Conservation (phyloP, 2,797 vertebrate species). For the Pseudochaenichthys georgianus region DNA sequence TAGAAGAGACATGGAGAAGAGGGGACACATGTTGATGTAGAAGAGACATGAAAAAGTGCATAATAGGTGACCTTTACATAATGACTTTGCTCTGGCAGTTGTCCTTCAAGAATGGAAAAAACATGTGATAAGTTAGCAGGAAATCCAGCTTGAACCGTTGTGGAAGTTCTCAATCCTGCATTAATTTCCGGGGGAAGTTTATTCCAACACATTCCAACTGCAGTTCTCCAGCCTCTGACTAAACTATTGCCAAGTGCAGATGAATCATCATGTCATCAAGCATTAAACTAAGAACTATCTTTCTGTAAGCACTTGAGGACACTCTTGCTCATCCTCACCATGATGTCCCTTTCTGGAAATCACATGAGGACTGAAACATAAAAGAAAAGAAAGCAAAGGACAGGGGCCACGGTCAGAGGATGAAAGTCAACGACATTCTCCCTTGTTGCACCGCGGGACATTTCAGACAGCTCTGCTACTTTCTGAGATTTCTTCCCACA, state of each 20-base stretch:
- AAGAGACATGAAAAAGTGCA: too few species aligned
- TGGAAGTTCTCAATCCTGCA: slow-evolving; percentile 42
- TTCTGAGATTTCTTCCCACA: neutral
- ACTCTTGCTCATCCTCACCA: slow-evolving; percentile 1
- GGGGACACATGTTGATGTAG: too few species aligned
- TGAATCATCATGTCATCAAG: slow-evolving; percentile 22
- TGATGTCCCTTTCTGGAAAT: slow-evolving; percentile 15
- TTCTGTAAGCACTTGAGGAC: slow-evolving; percentile 5
- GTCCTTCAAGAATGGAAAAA: slow-evolving; percentile 25
- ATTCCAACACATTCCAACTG: slow-evolving; percentile 18
- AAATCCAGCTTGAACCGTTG: slow-evolving; percentile 45
- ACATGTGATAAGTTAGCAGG: slow-evolving; percentile 40
- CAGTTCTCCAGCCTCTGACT: too few species aligned
- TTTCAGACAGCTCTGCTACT: slow-evolving; percentile 22
- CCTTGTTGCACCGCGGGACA: slow-evolving; percentile 30
- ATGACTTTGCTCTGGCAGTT: slow-evolving; percentile 30
- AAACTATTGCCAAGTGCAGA: neutral
- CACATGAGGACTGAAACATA: slow-evolving; percentile 20
- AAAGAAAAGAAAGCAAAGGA: slow-evolving; percentile 32
- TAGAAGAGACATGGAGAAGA: too few species aligned
- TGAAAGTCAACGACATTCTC: slow-evolving; percentile 41
- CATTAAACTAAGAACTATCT: neutral
- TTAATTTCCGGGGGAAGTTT: slow-evolving; percentile 41
- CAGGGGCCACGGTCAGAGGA: slow-evolving; percentile 28
- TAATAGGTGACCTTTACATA: too few species aligned